These are phyloP conservation scores for Xenops minutus DNA, from an alignment of 2,797 vertebrate genomes.

Conservation along the genomic window DNA sequence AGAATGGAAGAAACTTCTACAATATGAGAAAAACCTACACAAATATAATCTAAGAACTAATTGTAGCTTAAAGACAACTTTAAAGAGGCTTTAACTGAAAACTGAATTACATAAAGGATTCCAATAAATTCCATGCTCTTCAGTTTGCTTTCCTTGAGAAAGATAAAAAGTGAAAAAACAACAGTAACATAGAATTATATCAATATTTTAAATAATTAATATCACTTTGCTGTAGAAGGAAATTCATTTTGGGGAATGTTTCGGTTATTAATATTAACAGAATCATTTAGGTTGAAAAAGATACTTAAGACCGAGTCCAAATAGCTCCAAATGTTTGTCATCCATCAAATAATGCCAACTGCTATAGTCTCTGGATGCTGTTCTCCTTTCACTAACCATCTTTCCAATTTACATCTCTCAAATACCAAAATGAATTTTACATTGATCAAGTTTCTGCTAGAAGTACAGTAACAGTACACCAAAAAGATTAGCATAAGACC, in stretches of 20 bases:
- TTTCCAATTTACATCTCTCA: background rate
- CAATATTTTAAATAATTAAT: background rate
- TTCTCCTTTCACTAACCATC: background rate
- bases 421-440: background rate
- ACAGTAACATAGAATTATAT: background rate
- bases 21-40: background rate
- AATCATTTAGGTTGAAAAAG: background rate
- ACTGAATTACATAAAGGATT: background rate
- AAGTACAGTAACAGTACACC: background rate
- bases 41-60: background rate
- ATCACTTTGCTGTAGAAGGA: background rate
- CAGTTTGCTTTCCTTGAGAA: background rate
- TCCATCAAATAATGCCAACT: background rate
- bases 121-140: background rate
- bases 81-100: background rate
- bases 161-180: background rate
- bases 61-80: background rate
- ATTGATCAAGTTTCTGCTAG: background rate
- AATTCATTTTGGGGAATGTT: background rate
- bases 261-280: background rate
- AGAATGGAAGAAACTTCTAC: background rate
- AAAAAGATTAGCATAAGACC: background rate
- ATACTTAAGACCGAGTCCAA: background rate
- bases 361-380: background rate
- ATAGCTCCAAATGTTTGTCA: background rate